phyloP scores from a whole-genome alignment of 2,113 vertebrate species.

The Xiphorhynchus elegans region DNA sequence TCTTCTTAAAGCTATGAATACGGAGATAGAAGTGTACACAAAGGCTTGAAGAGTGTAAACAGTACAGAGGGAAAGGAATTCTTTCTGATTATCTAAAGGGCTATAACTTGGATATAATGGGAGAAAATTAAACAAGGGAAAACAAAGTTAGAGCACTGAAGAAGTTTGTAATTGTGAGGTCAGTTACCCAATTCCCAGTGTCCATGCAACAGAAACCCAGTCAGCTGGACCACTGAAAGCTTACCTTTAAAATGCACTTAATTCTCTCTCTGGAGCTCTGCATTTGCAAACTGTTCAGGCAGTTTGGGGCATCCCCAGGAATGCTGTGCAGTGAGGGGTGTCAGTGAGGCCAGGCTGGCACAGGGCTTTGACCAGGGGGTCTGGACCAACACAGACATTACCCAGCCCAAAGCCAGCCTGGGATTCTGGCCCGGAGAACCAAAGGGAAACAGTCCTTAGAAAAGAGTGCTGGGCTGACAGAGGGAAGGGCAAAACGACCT shows the following conservation, averaged over 20 bases:
- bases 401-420: neutral
- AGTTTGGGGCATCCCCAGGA: neutral
- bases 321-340: accelerated
- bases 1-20: constrained; percentile 34
- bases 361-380: neutral
- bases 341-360: neutral
- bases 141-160: neutral
- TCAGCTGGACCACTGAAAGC: neutral
- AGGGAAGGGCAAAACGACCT: neutral
- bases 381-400: neutral
- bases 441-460: neutral
- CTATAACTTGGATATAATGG: constrained; percentile 54
- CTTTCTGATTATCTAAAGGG: constrained; percentile 33
- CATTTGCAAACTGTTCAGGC: neutral
- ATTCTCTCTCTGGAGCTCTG: neutral
- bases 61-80: constrained; percentile 56
- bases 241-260: neutral
- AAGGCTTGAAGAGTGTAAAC: constrained; percentile 61
- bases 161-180: neutral
- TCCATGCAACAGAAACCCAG: neutral
- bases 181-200: neutral
- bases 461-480: neutral
- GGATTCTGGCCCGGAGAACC: neutral
- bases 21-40: constrained; percentile 63
- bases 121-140: constrained; percentile 43